Base-by-base conservation (phyloP, 1,140 invertebrate species). In the Leptoteleia sp. region DNA sequence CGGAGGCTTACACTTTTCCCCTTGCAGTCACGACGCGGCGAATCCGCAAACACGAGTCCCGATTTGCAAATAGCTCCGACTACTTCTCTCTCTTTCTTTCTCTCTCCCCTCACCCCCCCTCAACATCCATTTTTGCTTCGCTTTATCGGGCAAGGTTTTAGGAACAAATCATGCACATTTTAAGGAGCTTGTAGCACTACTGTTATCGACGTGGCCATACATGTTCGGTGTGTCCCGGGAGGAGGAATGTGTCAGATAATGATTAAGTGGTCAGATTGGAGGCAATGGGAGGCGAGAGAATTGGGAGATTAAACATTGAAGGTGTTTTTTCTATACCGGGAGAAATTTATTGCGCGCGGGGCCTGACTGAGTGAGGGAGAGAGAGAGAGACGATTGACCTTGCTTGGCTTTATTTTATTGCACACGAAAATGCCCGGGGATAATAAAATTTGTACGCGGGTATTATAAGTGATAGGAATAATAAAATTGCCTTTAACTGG, bases 191-290 rank as follows among this genome's bases (percentile, higher is more conserved):
- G 45, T 37, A 13, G 17, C 15, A 33, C 48, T 38, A 54, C 48
- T 54, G 48, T 38, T 54, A 54, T 54, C 48, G 33, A 38, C 17
- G 6, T n/a, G 5, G 13, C 45, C 3, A 31, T 43, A 25, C 8
- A 7, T 1, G 45, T 31, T 15, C 22, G 9, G 8, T 48, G 1
- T 31, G n/a, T 15, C 31, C 6, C 31, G 31, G 9, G 12, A 5
- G 31, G 16, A 31, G 13, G 25, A 48, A 48, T 48, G 25, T 48
- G 22, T 31, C 45, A 31, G 45, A 48, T 48, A 48, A 48, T 48
- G 22, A 48, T 48, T 31, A 27, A 48, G 45, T 31, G 22, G 25
- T 48, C 27, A 31, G 17, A 5, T 31, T 4, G n/a, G 15, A 48
- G 15, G 13, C 16, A 31, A 48, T 15, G 22, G 13, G 4, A 29